Evolutionary conservation across 2,888 invertebrate genomes (phyloP), one percentile per base, ranked within the genome.

Genomic region (Lysandra coridon): DNA sequence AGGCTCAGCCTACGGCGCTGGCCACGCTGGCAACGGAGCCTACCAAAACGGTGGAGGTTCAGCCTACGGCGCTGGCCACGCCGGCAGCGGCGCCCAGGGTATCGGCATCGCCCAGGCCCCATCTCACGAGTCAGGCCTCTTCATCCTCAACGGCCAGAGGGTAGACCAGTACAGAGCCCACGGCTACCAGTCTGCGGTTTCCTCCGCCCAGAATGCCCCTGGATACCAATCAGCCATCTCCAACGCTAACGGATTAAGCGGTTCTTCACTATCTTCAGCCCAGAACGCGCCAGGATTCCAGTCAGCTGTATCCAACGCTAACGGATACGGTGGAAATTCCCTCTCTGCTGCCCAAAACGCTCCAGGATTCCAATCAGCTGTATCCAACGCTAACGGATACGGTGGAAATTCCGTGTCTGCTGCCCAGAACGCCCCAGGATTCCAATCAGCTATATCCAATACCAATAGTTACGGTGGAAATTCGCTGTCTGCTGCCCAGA

Each of bases 51-150:
- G 92, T 4, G 88, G 88, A 14, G 91, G 86, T 0, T 83, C 87
- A 74, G 92, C 93, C 0, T 92, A 89, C 80, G 92, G 92, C 57
- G 82, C 85, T 2, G 92, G 92, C 53, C 79, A 87, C 40, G 90
- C 88, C 57, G 88, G 87, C 62, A 85, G 85, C 74, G 82, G 82
- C 82, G 91, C 91, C 7, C 87, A 87, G 23, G 93, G 94, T 3
- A 85, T 90, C 1, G 93, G 92, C 77, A 84, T 88, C 64, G 92
- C 93, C 57, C 85, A 87, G 80, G 84, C 89, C 1, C 87, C 86
- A 17, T 88, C 88, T 10, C 33, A 73, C 23, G 53, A 78, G 30
- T 40, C 75, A 10, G 60, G 40, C 6, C 44, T 60, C 44, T 62
- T 75, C 62, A 62, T 75, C 80, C n/a, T 57, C 30, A 57, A 49